Base-by-base conservation (phyloP, 2,888 invertebrate species). In the Sicus ferrugineus region DNA sequence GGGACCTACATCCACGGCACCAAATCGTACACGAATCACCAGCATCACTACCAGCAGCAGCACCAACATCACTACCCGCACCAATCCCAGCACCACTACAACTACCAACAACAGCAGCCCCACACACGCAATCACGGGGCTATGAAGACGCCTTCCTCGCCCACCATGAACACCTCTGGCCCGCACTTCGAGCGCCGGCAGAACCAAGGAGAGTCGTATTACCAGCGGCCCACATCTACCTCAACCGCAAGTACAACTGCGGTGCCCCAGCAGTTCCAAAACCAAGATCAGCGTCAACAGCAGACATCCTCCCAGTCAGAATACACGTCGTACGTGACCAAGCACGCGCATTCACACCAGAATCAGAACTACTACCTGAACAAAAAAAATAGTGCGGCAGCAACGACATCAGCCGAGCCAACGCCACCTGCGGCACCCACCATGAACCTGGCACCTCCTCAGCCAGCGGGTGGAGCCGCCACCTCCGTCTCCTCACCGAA, bases 181-280 rank as follows among this genome's bases (percentile, higher is more conserved):
- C 86, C 81, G 61, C 0, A 85, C 34, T 86, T 87, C 19, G 81
- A 88, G 71, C 88, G 88, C 54, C 88, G 88, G 52, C 76, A 74
- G 16, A 83, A 81, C 58, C 79, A 78, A 48, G 46, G 84, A 84
- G 0, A 31, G 4, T 63, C 64, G 16, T 50, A 68, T 34, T 50
- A 69, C 34, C 72, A 68, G 28, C 68, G 72, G 14, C 66, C 62
- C 54, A 68, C 88, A 21, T 87, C 89, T 78, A 79, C 81, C 75
- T 81, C 83, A 75, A 80, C 81, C 72, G 81, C 28, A 83, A 89
- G 83, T 87, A 88, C 76, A 2, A 79, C 83, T 85, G 88, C 77
- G 54, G 78, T 78, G 74, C 85, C 79, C 50, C 81, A 79, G 73
- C 84, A 80, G 72, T 80, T 81, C 71, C 78, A 42, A 68, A 65